Base-by-base conservation (phyloP, 2,113 vertebrate genomes). In the Zingel zingel region DNA sequence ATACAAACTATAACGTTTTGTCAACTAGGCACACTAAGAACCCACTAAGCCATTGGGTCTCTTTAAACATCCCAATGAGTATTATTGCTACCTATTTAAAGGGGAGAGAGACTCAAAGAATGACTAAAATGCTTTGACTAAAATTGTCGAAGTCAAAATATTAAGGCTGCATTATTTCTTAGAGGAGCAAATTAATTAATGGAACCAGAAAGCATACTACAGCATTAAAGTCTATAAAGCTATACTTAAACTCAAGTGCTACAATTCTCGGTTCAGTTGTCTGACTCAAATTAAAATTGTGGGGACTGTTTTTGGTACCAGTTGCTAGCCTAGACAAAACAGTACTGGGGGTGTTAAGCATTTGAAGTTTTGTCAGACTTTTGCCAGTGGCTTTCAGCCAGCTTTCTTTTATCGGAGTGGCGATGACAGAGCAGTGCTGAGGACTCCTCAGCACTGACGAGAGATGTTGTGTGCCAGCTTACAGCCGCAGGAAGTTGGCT, bases 391-490 rank as follows among this genome's bases (percentile, higher is more conserved):
- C 61, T 67, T 13, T 79, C 59, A 13, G 63, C 66, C 73, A 82
- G 65, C 33, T 79, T 82, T 74, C 7, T 77, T 68, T 83, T 19
- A 59, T 56, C 19, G 7, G 36, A 57, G 57, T 64, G 36, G 43
- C 14, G 39, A 76, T 79, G 82, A 78, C 84, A 74, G 59, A 51
- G 74, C 84, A 82, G 45, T 45, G 36, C 58, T 71, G 53, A 74
- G 61, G 70, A 23, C 16, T 62, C 66, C 66, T 78, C 72, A 63
- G 82, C 45, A 76, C 65, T 85, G 69, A 77, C 6, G 2, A 51
- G 79, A 36, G 72, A 47, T 36, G 65, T n/a, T 86, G 62, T 73
- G 56, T 54, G 73, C 58, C 73, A 48, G 67, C 81, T 91, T 86
- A 76, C 80, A 87, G 76, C 61, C n/a, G n/a, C 77, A 72, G 76